phyloP scores from a whole-genome alignment of 2,888 invertebrate genomes.

The Punctoribates punctum region DNA sequence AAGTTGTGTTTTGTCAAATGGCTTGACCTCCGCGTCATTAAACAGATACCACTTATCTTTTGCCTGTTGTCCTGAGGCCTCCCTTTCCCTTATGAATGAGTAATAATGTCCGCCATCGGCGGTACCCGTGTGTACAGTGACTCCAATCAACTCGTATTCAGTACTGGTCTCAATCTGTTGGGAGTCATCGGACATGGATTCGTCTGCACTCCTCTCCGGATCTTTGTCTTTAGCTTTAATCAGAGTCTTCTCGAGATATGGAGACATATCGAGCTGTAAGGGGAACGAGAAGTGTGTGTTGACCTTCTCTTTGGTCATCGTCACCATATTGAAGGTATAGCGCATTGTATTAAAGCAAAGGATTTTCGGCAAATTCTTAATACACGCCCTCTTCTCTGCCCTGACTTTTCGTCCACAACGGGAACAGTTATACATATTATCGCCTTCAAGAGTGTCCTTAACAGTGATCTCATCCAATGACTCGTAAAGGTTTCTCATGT shows the following conservation, averaged over 20 bases:
- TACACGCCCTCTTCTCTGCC: conserved; percentile 90
- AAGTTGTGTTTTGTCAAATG: conserved; percentile 89
- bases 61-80: conserved; percentile 64
- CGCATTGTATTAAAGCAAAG: conserved; percentile 95
- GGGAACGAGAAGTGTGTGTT: conserved; percentile 97
- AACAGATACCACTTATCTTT: conserved; percentile 73
- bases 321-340: conserved; percentile 94
- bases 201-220: conserved; percentile 43
- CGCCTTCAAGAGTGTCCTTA: conserved; percentile 91
- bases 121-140: conserved; percentile 96
- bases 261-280: conserved; percentile 84
- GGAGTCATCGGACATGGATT: background rate
- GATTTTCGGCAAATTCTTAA: conserved; percentile 86
- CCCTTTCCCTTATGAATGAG: conserved; percentile 83
- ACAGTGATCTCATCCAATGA: conserved; percentile 94
- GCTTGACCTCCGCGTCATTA: conserved; percentile 89
- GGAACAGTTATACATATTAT: conserved; percentile 96
- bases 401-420: conserved; percentile 90
- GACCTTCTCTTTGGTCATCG: conserved; percentile 94
- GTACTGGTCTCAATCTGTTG: conserved; percentile 49
- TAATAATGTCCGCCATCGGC: conserved; percentile 97
- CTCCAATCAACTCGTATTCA: conserved; percentile 77
- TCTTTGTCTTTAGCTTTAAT: conserved; percentile 55
- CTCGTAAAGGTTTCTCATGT: conserved; percentile 85
- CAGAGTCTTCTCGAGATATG: conserved; percentile 86